These are phyloP conservation scores for Malacoctenus gilli DNA, from an alignment of 2,797 vertebrate genomes.

Conservation along the genomic window DNA sequence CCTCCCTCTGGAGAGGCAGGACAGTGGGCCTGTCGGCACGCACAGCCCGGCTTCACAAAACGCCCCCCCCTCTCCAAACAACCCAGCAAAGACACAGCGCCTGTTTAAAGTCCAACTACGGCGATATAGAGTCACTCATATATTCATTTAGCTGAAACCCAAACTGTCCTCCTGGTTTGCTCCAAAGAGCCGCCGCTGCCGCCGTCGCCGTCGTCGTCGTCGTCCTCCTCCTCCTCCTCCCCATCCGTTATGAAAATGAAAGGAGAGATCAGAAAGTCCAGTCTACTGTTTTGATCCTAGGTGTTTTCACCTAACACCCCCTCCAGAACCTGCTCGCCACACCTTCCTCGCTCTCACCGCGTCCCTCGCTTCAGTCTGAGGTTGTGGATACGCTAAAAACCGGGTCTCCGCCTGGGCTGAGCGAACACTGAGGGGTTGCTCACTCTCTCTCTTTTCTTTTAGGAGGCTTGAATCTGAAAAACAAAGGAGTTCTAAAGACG, in stretches of 20 bases:
- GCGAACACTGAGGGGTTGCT: too few species aligned
- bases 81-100: constrained; percentile 24
- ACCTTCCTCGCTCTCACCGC: constrained; percentile 22
- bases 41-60: constrained; percentile 1
- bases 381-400: constrained; percentile 63
- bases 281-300: constrained; percentile 47
- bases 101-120: constrained; percentile 41
- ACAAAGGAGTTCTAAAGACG: constrained; percentile 32
- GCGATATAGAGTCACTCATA: constrained; percentile 47
- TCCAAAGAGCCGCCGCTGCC: too few species aligned
- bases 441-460: background rate
- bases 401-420: constrained; percentile 37
- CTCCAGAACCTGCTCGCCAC: constrained; percentile 33
- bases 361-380: constrained; percentile 13
- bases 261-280: constrained; percentile 58
- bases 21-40: background rate
- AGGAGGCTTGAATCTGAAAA: background rate
- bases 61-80: constrained; percentile 8
- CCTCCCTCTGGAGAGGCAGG: constrained; percentile 3
- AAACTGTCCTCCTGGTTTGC: constrained; percentile 9
- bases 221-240: constrained; percentile 32
- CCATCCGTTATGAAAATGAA: constrained; percentile 57
- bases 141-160: constrained; percentile 53
- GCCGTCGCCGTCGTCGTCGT: too few species aligned
- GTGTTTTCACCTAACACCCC: constrained; percentile 46